Evolutionary conservation across 2,797 vertebrate genomes (phyloP).

Genomic region (Propithecus perrieri): DNA sequence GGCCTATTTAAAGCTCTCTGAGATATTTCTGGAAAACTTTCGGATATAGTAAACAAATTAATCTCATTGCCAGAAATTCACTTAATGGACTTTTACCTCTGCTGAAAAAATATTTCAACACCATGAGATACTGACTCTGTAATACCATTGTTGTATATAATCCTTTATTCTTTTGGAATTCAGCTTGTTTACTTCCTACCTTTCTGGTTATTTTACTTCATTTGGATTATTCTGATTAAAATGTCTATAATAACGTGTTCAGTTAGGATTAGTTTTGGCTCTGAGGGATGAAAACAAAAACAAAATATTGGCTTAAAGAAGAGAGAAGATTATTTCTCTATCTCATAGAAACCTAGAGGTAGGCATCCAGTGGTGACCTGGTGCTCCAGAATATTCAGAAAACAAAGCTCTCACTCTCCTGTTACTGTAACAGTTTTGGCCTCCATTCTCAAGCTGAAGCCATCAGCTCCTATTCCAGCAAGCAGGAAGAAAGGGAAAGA

Average conservation of each 20-base stretch:
- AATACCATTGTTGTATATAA: not conserved
- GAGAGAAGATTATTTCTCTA: not conserved
- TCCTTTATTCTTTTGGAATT: slow-evolving; percentile 27
- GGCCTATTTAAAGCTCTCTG: slow-evolving; percentile 21
- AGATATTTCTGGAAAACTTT: slow-evolving; percentile 26
- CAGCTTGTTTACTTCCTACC: not conserved
- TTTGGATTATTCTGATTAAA: slow-evolving; percentile 19
- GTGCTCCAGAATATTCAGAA: not conserved
- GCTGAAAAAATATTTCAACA: not conserved
- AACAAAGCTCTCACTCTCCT: not conserved
- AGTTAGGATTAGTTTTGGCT: slow-evolving; percentile 1
- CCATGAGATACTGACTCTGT: not conserved
- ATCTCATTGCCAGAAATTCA: slow-evolving; percentile 43
- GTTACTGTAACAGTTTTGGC: not conserved
- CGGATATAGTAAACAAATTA: slow-evolving; percentile 20
- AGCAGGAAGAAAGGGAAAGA: not conserved
- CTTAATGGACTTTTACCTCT: not conserved
- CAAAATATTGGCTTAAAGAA: slow-evolving; percentile 42
- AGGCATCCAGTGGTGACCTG: not conserved
- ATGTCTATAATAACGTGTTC: not conserved
- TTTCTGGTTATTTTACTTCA: slow-evolving; percentile 34
- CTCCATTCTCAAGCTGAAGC: not conserved
- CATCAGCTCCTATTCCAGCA: not conserved
- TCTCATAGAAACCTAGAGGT: not conserved
- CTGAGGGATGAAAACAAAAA: slow-evolving; percentile 20